Conservation (phyloP, 2,888 invertebrate genomes). For the Melangyna quadrimaculata region DNA sequence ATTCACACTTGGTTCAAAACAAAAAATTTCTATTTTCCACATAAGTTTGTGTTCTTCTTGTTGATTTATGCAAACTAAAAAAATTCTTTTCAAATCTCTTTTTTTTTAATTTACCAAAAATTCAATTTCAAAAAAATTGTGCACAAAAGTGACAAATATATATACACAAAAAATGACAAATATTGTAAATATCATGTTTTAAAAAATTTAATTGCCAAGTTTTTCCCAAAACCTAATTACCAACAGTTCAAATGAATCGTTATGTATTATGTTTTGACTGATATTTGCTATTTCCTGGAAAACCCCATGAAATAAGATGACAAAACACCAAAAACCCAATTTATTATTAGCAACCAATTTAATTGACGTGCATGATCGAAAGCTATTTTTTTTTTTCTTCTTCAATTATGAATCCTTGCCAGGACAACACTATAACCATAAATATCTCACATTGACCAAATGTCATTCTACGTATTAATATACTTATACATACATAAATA, state of each 20-base stretch:
- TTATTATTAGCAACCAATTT: constrained; percentile 5
- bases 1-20: too few relatives aligned
- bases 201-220: too few relatives aligned
- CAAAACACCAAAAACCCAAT: not conserved
- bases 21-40: too few relatives aligned
- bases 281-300: not conserved
- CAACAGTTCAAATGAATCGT: not conserved
- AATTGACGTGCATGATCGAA: not conserved
- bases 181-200: too few relatives aligned
- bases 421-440: not conserved
- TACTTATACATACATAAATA: too few relatives aligned
- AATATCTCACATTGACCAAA: not conserved
- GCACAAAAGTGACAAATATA: too few relatives aligned
- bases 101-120: too few relatives aligned
- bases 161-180: too few relatives aligned
- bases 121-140: too few relatives aligned
- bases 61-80: too few relatives aligned
- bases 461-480: not conserved
- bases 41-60: too few relatives aligned
- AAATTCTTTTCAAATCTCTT: too few relatives aligned
- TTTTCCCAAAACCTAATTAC: not conserved
- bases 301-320: not conserved
- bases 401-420: not conserved
- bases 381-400: not conserved
- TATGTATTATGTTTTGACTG: not conserved